Base-by-base conservation (phyloP, 2,113 vertebrate genomes). In the Apeltes quadracus region DNA sequence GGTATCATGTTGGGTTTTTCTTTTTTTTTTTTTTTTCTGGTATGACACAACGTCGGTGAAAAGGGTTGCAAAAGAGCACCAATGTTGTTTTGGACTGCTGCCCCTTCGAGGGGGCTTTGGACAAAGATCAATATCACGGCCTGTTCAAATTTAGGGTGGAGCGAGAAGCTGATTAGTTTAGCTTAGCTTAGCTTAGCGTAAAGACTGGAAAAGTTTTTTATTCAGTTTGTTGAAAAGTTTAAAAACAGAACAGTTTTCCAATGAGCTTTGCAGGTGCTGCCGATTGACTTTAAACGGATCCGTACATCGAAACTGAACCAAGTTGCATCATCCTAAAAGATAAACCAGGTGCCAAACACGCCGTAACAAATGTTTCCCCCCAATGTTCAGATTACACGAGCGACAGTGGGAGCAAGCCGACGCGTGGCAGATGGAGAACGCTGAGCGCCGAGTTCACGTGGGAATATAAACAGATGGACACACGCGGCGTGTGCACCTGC, bases 391-490 rank as follows among this genome's bases (percentile, higher is more conserved):
- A 25, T 14, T 25, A 56, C 29, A 46, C 13, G 29, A 73, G 68
- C 68, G 10, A 9, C 67, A 50, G 39, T 65, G 23, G 22, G 13
- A 67, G 58, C 20, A 13, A 81, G 75, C 68, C 67, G 55, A 57
- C 69, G 62, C 50, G 0, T 22, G 22, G 72, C 90, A 91, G 86
- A 90, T 90, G 90, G 90, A 81, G 65, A 32, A 58, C 38, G 5
- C 69, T 1, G 4, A 3, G 59, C 22, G 61, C 84, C 85, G 74
- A 61, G 70, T 81, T 83, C 71, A 75, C 79, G 66, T 50, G 79
- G 82, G 82, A 84, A 81, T 76, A 79, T 76, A 71, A 77, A 68
- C 90, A 89, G 88, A 88, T 85, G 88, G 89, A 88, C 79, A 16
- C 86, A 74, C 66, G 86, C 73, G 72, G 86, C 16, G 77, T 13